Evolutionary conservation across 2,113 vertebrate genomes (phyloP), one percentile per base, ranked within the genome.

Genomic region (Holacanthus passer): DNA sequence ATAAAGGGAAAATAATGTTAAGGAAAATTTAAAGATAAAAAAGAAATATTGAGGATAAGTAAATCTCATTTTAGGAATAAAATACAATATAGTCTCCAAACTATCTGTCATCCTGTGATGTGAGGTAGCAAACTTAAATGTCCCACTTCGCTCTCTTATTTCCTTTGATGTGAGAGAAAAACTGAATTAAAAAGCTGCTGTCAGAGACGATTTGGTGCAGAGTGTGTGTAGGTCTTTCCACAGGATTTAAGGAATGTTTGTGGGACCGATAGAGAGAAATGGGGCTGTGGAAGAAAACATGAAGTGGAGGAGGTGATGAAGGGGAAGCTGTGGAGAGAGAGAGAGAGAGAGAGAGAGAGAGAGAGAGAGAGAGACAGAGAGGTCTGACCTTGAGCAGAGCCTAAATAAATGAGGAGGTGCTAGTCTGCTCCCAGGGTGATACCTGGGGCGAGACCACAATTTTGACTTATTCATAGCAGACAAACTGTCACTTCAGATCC

Each of bases 341-440:
- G 50, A 22, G 22, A 22, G 6, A 11, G 45, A 27, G 50, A 22
- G 22, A 22, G 6, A 11, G 45, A 27, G 50, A 22, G 22, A 22
- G 6, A 11, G 45, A 27, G 50, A 22, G 22, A 22, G 6, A 11
- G 45, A 27, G 50, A n/a, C n/a, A n/a, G 2, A 27, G 9, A 64
- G 50, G 62, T 65, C n/a, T 71, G 79, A 86, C 79, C 79, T 83
- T 71, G 83, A 72, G 47, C 32, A 10, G 50, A 71, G 75, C 71
- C 79, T 92, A 77, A 91, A 93, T 92, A 88, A 94, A 91, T 71
- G 86, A 87, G 79, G 73, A 92, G 88, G 87, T 90, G 81, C 83
- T 62, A 22, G 76, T 83, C 65, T 27, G 80, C 76, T 88, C 91
- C 75, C 79, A 41, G 71, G 70, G 75, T 75, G 83, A 79, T 3